These are phyloP conservation scores for Melinaea marsaeus DNA, from an alignment of 2,888 invertebrate genomes.

Conservation along the genomic window DNA sequence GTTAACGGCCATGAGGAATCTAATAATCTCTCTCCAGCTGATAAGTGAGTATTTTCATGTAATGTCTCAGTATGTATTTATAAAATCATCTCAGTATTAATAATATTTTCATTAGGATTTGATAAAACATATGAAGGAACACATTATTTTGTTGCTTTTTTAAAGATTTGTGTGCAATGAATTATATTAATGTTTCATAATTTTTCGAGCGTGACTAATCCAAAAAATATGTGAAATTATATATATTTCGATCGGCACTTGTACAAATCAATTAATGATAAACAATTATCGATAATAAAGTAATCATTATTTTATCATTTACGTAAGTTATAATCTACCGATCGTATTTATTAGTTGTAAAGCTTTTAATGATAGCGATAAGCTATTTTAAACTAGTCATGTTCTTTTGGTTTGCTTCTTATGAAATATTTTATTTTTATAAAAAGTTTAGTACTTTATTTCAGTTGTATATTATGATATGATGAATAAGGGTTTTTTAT, in stretches of 20 bases:
- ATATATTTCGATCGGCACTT: conserved; percentile 21
- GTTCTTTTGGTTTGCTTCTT: not conserved
- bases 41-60: no score
- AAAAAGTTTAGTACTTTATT: no score
- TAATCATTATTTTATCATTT: conserved; percentile 32
- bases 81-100: no score
- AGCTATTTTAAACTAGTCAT: not conserved
- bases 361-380: not conserved
- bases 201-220: no score
- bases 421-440: not conserved
- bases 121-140: no score
- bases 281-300: conserved; percentile 32
- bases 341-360: conserved; percentile 1
- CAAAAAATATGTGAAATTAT: conserved; percentile 1
- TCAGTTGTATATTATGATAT: no score
- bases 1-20: not conserved
- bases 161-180: no score
- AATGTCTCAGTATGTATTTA: no score
- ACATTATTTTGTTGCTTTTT: no score
- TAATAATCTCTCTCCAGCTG: not conserved
- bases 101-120: no score
- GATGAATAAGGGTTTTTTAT: no score
- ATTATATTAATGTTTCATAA: no score
- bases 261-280: conserved; percentile 29
- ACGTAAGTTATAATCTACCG: conserved; percentile 32